Base-by-base conservation (phyloP, 2,113 vertebrate genomes). In the Rhabdornis inornatus region DNA sequence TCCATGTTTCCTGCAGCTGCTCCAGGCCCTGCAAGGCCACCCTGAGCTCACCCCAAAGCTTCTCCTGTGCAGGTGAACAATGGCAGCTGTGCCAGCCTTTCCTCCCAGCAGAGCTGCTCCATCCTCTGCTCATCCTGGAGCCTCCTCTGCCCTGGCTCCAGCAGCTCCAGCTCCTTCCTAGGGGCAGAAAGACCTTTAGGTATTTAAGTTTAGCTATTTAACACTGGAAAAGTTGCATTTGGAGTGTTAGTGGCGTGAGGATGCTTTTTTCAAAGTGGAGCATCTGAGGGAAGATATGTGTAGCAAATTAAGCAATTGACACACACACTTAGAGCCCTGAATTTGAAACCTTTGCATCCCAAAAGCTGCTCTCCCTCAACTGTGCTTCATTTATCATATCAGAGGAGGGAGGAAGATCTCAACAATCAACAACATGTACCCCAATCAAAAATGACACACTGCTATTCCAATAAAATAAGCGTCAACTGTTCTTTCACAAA, bases 361-460 rank as follows among this genome's bases (percentile, higher is more conserved):
- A 59, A 77, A 84, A 12, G 27, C 17, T 70, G 11, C 7, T 50
- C 23, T 66, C 11, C 10, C n/a, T 39, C 9, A 9, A 11, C 3
- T 57, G 7, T 74, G 7, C 52, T 84, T 78, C 39, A 35, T 33
- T n/a, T 10, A 1, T 10, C 23, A 35, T 0, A 2, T 15, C 23
- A 50, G 42, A 75, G 8, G 33, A 31, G 5, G 11, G 7, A 74
- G 4, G 1, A 39, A 50, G 50, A 83, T 1, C 8, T 68, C 21
- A 39, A 6, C 3, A 35, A 59, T 31, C 19, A 49, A 6, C 2
- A 52, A 28, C 6, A 2, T 2, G 2, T 25, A 55, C 2, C 15
- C 28, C 9, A 63, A 17, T 27, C 11, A 74, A 81, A 81, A 90
- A 49, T 37, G 0, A 5, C 39, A 40, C 0, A 0, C 45, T 55